Evolutionary conservation across 2,797 vertebrate genomes (phyloP).

Genomic region (Cryptoblepharus egeriae): DNA sequence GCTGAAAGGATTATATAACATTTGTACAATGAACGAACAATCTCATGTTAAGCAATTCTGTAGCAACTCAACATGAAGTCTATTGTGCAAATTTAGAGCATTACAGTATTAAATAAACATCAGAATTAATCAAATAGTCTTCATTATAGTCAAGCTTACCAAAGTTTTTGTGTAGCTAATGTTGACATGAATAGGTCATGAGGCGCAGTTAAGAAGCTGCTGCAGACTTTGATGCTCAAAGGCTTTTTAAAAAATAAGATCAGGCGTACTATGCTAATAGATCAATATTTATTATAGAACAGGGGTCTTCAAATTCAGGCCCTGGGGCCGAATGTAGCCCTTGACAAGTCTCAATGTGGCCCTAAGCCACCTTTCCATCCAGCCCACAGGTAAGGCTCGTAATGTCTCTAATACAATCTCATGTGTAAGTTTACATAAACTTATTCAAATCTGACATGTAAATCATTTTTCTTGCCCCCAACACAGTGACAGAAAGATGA

Average conservation of each 20-base stretch:
- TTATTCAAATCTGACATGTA: too few relatives aligned
- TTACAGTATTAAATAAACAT: neutral
- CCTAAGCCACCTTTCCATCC: too few relatives aligned
- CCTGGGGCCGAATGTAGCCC: too few relatives aligned
- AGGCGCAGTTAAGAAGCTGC: neutral
- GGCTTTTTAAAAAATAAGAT: conserved; percentile 19
- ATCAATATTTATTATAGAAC: neutral
- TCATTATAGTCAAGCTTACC: neutral
- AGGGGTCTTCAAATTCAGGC: too few relatives aligned
- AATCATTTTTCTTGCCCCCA: too few relatives aligned
- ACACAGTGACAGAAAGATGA: too few relatives aligned
- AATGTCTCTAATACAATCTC: too few relatives aligned
- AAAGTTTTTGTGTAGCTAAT: too few relatives aligned
- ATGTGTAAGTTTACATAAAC: too few relatives aligned
- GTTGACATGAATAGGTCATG: too few relatives aligned
- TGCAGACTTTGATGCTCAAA: neutral
- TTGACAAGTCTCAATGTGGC: too few relatives aligned
- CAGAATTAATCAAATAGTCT: neutral
- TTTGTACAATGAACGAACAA: neutral
- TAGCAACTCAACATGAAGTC: conserved; percentile 9
- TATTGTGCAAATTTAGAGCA: neutral
- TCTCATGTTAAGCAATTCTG: neutral
- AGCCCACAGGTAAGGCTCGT: too few relatives aligned
- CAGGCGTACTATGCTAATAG: neutral
- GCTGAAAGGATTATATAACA: neutral